These are phyloP conservation scores for Diacarnus erythraeanus DNA, from an alignment of 37 sponge, comb jelly and placozoan species.

Conservation along the genomic window DNA sequence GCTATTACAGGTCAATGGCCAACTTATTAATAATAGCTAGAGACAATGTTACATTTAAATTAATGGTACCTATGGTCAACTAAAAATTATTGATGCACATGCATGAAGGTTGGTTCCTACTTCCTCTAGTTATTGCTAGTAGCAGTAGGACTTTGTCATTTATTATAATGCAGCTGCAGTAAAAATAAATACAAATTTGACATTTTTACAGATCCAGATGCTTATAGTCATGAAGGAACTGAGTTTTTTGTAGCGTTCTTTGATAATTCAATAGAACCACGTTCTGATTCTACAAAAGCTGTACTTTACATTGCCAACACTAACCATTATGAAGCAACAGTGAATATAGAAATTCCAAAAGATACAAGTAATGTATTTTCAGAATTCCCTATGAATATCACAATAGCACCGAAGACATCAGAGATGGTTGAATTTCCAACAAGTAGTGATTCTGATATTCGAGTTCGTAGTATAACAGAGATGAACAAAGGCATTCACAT, in stretches of 20 bases:
- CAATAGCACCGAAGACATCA: neutral
- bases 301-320: neutral
- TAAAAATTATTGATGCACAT: too few species aligned
- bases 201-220: conserved; percentile 19
- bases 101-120: too few species aligned
- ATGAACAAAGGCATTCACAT: conserved; percentile 22
- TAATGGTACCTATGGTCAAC: too few species aligned
- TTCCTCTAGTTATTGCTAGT: too few species aligned
- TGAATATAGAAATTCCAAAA: neutral
- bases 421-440: neutral
- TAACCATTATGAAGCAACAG: neutral
- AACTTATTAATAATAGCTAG: too few species aligned
- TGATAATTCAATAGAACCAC: neutral
- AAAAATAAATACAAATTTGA: too few species aligned
- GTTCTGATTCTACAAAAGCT: neutral
- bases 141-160: too few species aligned
- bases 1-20: too few species aligned
- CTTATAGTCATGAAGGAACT: conserved; percentile 6
- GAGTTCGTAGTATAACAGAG: neutral
- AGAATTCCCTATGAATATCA: neutral
- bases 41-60: too few species aligned
- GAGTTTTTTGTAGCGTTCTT: conserved; percentile 26
- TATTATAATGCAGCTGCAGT: too few species aligned
- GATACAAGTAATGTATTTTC: too few species aligned
- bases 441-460: neutral